Evolutionary conservation across 2,113 vertebrate genomes (phyloP), one percentile per base, ranked within the genome.

Genomic region (Archilochus colubris): DNA sequence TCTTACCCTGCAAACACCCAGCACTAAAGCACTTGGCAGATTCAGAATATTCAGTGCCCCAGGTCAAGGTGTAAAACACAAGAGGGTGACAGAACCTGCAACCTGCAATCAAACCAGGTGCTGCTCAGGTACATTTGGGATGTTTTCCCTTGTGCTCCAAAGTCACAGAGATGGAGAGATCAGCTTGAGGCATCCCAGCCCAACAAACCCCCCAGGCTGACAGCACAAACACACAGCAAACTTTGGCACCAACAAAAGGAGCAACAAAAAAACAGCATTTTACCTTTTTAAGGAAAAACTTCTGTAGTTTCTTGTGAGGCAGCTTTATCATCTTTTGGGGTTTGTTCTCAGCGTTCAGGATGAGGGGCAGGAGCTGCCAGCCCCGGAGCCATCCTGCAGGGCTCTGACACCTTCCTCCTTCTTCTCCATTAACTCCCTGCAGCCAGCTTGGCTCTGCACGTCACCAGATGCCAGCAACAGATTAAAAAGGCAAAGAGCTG

Each of bases 211-310:
- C 66, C 57, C 64, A 62, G 28, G 14, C 43, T 84, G 40, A 70
- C 20, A 62, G 48, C 61, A 93, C 73, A 59, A 38, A 82, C 91
- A 25, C 64, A 94, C 40, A 94, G 31, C 69, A 69, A 93, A 94
- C 78, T 92, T 93, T 36, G 23, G 67, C 66, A 73, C 31, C 23
- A 88, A 36, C 8, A 40, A 90, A 81, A 86, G 9, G 28, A 62
- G 10, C 36, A 91, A 66, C 6, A 22, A 36, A 19, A 19, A 51
- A n/a, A 69, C 46, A 55, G 6, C 11, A 66, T 31, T 89, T 94
- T 97, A 97, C 98, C 98, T 98, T 98, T 74, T 93, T 97, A 73
- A 97, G 94, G 53, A 97, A 97, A 53, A 97, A 89, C n/a, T 90
- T 97, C 91, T 97, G 96, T 28, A 97, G 24, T 44, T 84, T 97